A percentile compares a stretch with the other conserved stretches of the same genome.
Conservation (phyloP, 2,113 vertebrate genomes). For the Phylloscopus whistleri region DNA sequence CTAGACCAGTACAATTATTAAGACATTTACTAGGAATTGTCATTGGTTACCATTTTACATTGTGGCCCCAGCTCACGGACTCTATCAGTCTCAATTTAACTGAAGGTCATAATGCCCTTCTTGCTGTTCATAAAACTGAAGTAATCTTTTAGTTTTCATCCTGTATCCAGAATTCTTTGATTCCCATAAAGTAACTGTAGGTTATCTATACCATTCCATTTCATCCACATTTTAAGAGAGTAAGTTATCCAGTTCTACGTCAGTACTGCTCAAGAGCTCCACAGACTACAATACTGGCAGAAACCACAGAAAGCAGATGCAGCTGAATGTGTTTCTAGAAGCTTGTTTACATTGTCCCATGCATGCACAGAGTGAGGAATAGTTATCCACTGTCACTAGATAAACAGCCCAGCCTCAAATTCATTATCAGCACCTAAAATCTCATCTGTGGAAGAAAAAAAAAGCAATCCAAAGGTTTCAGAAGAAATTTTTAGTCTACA, state of each 20-base stretch:
- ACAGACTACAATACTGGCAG: not conserved
- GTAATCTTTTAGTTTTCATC: not conserved
- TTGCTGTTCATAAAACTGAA: not conserved
- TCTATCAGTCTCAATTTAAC: not conserved
- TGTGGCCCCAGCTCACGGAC: not conserved
- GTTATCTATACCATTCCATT: not conserved
- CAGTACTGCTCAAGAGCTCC: not conserved
- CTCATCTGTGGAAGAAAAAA: not conserved
- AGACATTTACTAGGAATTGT: conserved; percentile 43
- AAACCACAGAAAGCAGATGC: not conserved
- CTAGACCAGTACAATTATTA: conserved; percentile 71
- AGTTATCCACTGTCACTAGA: not conserved
- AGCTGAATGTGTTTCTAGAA: conserved; percentile 56
- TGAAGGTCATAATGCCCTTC: not conserved
- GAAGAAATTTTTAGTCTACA: not conserved
- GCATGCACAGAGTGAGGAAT: conserved; percentile 60
- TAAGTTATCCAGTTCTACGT: not conserved
- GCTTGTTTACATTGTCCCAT: conserved; percentile 33
- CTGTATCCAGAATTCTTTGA: not conserved
- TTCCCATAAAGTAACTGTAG: not conserved
- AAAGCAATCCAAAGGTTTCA: not conserved
- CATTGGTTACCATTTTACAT: not conserved
- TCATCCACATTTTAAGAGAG: not conserved
- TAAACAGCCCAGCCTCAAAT: conserved; percentile 55
- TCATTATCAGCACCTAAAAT: not conserved